Evolutionary conservation across 2,113 vertebrate species (phyloP).

Genomic region (Diadophis punctatus): DNA sequence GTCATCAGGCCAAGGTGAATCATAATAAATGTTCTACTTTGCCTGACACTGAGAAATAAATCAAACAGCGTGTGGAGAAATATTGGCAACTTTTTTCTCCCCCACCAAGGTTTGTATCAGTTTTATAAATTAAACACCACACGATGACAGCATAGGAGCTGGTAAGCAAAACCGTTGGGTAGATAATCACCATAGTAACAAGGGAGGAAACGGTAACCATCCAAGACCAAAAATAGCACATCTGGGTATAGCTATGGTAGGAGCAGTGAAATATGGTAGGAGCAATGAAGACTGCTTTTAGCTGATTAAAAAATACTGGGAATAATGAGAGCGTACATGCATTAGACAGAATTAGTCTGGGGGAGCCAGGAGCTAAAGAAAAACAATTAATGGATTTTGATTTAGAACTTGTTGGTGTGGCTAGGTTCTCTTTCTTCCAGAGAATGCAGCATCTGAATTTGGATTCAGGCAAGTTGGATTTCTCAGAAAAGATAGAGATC

Average conservation of each 20-base stretch:
- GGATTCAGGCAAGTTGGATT: neutral
- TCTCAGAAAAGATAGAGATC: neutral
- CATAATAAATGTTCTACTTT: conserved; percentile 88
- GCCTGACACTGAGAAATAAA: conserved; percentile 80
- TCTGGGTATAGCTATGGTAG: conserved; percentile 59
- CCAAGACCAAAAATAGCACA: conserved; percentile 73
- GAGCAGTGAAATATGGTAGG: conserved; percentile 42
- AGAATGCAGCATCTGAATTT: neutral
- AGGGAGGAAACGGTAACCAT: conserved; percentile 72
- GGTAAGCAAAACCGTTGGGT: conserved; percentile 73
- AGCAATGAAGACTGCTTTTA: conserved; percentile 53
- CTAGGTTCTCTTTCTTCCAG: conserved; percentile 21
- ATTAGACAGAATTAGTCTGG: conserved; percentile 3
- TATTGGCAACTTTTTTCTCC: conserved; percentile 74
- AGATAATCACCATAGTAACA: conserved; percentile 95
- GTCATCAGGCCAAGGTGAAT: conserved; percentile 85
- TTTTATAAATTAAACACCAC: conserved; percentile 87
- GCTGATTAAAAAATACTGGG: conserved; percentile 46
- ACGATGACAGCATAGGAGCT: conserved; percentile 76
- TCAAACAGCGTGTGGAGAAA: conserved; percentile 79
- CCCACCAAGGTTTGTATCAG: conserved; percentile 71
- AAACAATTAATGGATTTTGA: neutral
- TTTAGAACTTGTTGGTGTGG: conserved; percentile 17
- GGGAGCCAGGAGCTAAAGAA: conserved; percentile 22
- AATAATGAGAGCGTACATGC: conserved; percentile 24